Base-by-base conservation (phyloP, 1,140 invertebrate species). In the Bursaphelenchus mucronatus region DNA sequence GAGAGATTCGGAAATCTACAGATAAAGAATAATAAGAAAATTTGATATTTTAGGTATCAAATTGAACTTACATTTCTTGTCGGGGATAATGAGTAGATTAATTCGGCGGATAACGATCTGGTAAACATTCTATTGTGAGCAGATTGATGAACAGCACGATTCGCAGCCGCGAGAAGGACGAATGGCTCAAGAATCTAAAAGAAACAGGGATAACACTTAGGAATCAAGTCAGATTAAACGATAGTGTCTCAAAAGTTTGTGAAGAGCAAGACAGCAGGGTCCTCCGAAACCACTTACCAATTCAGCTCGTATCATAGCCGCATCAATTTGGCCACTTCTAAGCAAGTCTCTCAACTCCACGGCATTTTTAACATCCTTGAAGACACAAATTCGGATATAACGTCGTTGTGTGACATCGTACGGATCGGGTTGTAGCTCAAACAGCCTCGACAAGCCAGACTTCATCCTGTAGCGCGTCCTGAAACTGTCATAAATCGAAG, bases 41-140 rank as follows among this genome's bases (percentile, higher is more conserved):
- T 56, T 30, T 30, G 30, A 30, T 30, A 30, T 30, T 30, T 30
- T 30, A 30, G 30, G 5, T 30, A 30, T 30, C 49, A 21, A 61
- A 58, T 40, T 11, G 41, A 46, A 57, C 65, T 53, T 68, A 74
- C 69, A 75, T 76, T 76, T 69, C 68, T 58, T 17, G 71, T 80
- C 15, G 76, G 76, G 19, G 78, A 81, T 8, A 78, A 57, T 13
- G 69, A 76, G 52, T 78, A 78, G 30, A 78, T 71, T 15, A 78
- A 49, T 64, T 78, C 76, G 9, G 76, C 76, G 15, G 67, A 63
- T n/a, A 78, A 51, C 52, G 67, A 78, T 41, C 76, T 47, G 10
- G 74, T 78, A 21, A 51, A 71, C 68, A 78, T 71, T 47, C 74
- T 64, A 46, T 78, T 78, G 59, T 78, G 76, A 47, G 76, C 77